Percentiles rank a stretch among this genome's conserved stretches.
Evolutionary conservation across 2,113 vertebrate species (phyloP).

Genomic region (Oncorhynchus gorbuscha): DNA sequence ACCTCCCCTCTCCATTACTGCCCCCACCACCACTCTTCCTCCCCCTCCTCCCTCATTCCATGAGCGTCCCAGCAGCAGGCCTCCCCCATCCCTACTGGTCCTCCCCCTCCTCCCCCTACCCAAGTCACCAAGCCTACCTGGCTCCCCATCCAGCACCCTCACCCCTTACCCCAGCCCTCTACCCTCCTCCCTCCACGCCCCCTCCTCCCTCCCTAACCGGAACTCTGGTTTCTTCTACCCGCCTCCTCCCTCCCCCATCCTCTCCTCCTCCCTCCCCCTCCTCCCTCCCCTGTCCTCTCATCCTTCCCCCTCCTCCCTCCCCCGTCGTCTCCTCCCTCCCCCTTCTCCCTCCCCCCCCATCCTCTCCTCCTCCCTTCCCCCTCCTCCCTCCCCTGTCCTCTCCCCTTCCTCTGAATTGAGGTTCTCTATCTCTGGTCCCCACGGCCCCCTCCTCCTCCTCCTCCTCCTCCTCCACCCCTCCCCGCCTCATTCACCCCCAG

Average conservation of each 20-base stretch:
- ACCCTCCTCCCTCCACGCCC: conserved; percentile 56
- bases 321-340: conserved; percentile 63
- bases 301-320: conserved; percentile 15
- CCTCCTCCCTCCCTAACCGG: conserved; percentile 63
- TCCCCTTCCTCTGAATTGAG: conserved; percentile 20
- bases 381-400: conserved; percentile 66
- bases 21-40: conserved; percentile 48
- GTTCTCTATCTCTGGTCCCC: conserved; percentile 49
- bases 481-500: conserved; percentile 53
- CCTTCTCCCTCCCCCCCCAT: conserved; percentile 58
- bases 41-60: conserved; percentile 55
- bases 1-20: conserved; percentile 54
- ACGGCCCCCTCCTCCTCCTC: conserved; percentile 64
- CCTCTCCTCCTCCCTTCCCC: conserved; percentile 39
- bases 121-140: conserved; percentile 73
- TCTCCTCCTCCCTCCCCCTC: conserved; percentile 47
- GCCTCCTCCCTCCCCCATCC: conserved; percentile 36
- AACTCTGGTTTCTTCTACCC: conserved; percentile 56
- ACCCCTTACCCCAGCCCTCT: conserved; percentile 43
- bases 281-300: conserved; percentile 62
- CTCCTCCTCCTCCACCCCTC: conserved; percentile 55
- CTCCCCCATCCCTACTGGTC: conserved; percentile 51
- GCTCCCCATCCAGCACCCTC: conserved; percentile 66
- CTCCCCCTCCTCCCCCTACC: conserved; percentile 55
- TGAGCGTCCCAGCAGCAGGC: conserved; percentile 69